Evolutionary conservation across 2,797 vertebrate species (phyloP).

Genomic region (Decapterus maruadsi): DNA sequence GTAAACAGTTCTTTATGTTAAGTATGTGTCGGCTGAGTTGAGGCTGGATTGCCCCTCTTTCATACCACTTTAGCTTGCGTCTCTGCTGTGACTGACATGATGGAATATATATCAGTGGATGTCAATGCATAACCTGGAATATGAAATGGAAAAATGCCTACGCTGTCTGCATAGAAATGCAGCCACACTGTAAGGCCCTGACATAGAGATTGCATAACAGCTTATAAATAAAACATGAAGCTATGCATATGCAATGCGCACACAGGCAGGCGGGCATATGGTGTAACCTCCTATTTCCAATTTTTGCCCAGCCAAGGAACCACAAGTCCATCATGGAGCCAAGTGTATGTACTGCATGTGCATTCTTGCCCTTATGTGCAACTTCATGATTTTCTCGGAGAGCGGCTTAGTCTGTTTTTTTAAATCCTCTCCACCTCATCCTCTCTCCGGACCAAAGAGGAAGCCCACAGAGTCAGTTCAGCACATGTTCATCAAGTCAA

Average conservation of each 20-base stretch:
- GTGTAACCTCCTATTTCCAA: slow-evolving; percentile 63
- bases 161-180: slow-evolving; percentile 70
- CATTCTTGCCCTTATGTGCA: slow-evolving; percentile 27
- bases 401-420: no score
- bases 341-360: slow-evolving; percentile 21
- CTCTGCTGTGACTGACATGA: slow-evolving; percentile 60
- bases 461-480: slow-evolving; percentile 45
- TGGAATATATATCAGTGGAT: slow-evolving; percentile 52
- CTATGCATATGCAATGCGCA: slow-evolving; percentile 73
- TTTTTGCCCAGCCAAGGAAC: slow-evolving; percentile 58
- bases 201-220: slow-evolving; percentile 78
- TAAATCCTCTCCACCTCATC: slow-evolving; percentile 48
- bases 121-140: slow-evolving; percentile 61
- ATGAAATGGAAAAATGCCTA: slow-evolving; percentile 49
- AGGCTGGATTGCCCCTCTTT: slow-evolving; percentile 36
- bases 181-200: slow-evolving; percentile 62
- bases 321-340: slow-evolving; percentile 57
- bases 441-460: slow-evolving; percentile 44
- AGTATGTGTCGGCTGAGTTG: slow-evolving; percentile 33
- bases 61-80: slow-evolving; percentile 34
- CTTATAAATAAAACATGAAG: slow-evolving; percentile 79
- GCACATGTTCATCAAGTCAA: slow-evolving; percentile 75
- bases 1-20: slow-evolving; percentile 40
- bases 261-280: slow-evolving; percentile 69
- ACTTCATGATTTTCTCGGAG: no score